Percentiles rank a stretch among this genome's conserved stretches.
These are phyloP conservation scores for Promerops cafer DNA, from an alignment of 2,113 vertebrate genomes.

Conservation along the genomic window DNA sequence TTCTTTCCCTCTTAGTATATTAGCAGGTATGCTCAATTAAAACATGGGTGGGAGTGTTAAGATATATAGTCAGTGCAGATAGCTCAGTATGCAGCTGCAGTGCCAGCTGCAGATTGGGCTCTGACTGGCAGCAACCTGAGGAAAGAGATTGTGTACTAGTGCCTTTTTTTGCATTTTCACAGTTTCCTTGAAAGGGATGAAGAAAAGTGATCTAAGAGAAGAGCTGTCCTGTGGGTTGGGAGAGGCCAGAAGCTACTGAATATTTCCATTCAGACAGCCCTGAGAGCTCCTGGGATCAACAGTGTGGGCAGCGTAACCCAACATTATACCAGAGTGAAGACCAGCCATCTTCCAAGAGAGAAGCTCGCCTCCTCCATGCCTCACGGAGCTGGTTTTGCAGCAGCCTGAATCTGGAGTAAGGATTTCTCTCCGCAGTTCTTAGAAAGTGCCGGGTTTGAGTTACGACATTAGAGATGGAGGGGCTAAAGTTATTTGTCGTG, in stretches of 20 bases:
- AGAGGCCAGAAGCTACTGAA: not conserved
- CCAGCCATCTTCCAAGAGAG: not conserved
- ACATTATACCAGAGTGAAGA: not conserved
- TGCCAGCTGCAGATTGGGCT: not conserved
- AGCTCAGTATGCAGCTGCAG: not conserved
- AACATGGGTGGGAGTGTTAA: not conserved
- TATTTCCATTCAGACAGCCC: not conserved
- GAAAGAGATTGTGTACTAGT: not conserved
- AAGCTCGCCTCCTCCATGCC: not conserved
- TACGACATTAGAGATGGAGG: not conserved
- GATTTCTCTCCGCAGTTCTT: not conserved
- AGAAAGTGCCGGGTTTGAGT: not conserved
- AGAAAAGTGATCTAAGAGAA: not conserved
- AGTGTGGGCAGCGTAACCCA: no score
- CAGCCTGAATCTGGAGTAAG: not conserved
- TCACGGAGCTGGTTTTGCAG: not conserved
- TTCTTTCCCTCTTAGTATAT: not conserved
- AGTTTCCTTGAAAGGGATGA: not conserved
- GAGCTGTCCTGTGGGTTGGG: not conserved
- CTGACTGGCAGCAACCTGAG: not conserved
- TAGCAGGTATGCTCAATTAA: not conserved
- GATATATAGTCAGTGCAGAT: not conserved
- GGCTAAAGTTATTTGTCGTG: not conserved
- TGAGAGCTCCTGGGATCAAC: not conserved
- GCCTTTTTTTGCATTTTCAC: not conserved